Evolutionary conservation across 2,797 vertebrate genomes (phyloP), one percentile per base, ranked within the genome.

Genomic region (Scarus forsteni): DNA sequence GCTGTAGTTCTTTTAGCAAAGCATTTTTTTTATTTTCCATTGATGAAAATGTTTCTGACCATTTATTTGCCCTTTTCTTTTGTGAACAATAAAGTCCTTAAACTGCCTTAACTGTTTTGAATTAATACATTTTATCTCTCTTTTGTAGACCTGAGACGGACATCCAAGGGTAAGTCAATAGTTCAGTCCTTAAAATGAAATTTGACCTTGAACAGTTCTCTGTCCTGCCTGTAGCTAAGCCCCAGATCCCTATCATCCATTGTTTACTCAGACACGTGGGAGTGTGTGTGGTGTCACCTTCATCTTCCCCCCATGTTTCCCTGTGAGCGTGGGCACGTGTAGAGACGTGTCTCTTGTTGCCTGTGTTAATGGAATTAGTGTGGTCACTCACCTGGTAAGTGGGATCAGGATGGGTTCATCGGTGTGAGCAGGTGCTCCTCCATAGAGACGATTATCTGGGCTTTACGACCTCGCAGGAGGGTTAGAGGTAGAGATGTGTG

Each of bases 61-160:
- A 2, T 27, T 27, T 27, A 27, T 27, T 27, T 27, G 27, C 4
- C 27, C 27, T 27, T 27, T 27, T 4, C 27, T 27, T 27, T 27
- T 27, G 27, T 27, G 27, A 27, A 27, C 27, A 27, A 27, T 27
- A 27, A 27, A 27, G 4, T 27, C 27, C 27, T 14, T 27, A 16
- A 34, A n/a, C 6, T 13, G 19, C 16, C 15, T 57, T 2, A 56
- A 48, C 50, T 7, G 14, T 62, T 8, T 54, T 12, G 6, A 11
- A 39, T 36, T 62, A 49, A 77, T 18, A 9, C 10, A 3, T 5
- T 45, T 45, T 63, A 10, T 58, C 75, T 66, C 51, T 70, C 18
- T 72, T 80, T 82, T 34, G 42, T 72, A 99, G 97, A 61, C 92
- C 93, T 34, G 89, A 95, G 1, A 80, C 87, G 75, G 96, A 97